Base-by-base conservation (phyloP, 64 coral and sea anemone genomes). In the Orbicella faveolata region DNA sequence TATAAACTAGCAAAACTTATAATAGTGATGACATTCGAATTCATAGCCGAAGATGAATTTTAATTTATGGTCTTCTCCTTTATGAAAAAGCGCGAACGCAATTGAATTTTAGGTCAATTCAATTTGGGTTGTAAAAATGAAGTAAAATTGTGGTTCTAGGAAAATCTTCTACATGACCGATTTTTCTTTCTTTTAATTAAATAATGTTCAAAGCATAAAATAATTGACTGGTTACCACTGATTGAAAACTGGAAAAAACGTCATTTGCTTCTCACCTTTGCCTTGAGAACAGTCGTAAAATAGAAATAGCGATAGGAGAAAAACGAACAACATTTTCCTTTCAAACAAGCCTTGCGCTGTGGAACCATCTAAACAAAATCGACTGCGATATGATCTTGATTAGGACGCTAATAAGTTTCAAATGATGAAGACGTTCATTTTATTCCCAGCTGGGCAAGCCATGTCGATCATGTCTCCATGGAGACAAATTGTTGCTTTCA, bases 371-470 rank as follows among this genome's bases (percentile, higher is more conserved):
- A 70, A 70, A 70, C 6, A 10, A 2, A 11, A 7, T n/a, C 21
- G 10, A 8, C 9, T 70, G 21, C 4, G 67, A 48, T 48, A 48
- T 67, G 8, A 41, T 64, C 17, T 63, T 63, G 25, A 13, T 67
- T 83, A 83, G 9, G 0, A 19, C 63, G 59, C 16, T 21, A 67
- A 34, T 66, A 68, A 6, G 23, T 19, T 23, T 23, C 80, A 67
- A 17, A 39, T n/a, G 57, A 83, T 83, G 61, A 39, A 62, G 36
- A 83, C 33, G 21, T 41, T 66, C 34, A 67, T 37, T 39, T 83
- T 83, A 11, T 26, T 83, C 34, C 34, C 80, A 83, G 80, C 80
- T 83, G 80, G 6, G 63, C 33, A 83, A 67, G 34, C 80, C 20
- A 44, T 44, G 62, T 66, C 36, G 48, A 9, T 62, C 19, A 67